Conservation (phyloP, 2,888 invertebrate genomes). For the Drosophila limbata region DNA sequence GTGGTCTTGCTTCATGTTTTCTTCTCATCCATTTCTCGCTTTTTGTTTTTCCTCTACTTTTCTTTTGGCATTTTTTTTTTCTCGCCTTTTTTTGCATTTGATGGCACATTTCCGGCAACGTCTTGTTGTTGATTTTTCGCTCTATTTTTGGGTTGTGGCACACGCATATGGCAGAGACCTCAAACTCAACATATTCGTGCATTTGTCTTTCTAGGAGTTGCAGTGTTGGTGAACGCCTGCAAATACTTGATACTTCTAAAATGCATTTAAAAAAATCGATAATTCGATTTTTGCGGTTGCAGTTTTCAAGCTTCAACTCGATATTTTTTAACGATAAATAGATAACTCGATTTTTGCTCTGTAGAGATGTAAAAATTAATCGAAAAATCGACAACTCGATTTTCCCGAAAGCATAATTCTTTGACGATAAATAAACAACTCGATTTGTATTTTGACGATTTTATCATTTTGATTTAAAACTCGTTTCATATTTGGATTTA, state of each 20-base stretch:
- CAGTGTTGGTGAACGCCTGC: background rate
- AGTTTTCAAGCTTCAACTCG: no score
- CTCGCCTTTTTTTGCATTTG: conserved; percentile 41
- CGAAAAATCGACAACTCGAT: no score
- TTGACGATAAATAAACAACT: no score
- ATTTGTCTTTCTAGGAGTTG: background rate
- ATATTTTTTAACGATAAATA: no score
- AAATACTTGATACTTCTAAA: background rate
- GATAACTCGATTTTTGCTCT: no score
- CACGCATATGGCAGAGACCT: conserved; percentile 24
- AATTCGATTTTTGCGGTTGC: no score
- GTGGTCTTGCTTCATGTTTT: conserved; percentile 29
- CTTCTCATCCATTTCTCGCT: conserved; percentile 3
- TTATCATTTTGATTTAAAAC: no score
- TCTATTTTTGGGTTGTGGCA: conserved; percentile 55
- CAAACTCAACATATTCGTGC: background rate
- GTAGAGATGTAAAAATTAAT: no score
- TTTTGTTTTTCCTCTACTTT: background rate
- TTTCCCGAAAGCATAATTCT: no score
- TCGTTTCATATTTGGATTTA: no score
- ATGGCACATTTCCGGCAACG: conserved; percentile 62
- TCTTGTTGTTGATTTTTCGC: conserved; percentile 59
- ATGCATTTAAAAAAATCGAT: no score
- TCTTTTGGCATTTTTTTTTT: conserved; percentile 2
- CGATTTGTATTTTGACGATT: no score